These are phyloP conservation scores for Aphodius sticticus DNA, from an alignment of 2,888 invertebrate species.

Conservation along the genomic window DNA sequence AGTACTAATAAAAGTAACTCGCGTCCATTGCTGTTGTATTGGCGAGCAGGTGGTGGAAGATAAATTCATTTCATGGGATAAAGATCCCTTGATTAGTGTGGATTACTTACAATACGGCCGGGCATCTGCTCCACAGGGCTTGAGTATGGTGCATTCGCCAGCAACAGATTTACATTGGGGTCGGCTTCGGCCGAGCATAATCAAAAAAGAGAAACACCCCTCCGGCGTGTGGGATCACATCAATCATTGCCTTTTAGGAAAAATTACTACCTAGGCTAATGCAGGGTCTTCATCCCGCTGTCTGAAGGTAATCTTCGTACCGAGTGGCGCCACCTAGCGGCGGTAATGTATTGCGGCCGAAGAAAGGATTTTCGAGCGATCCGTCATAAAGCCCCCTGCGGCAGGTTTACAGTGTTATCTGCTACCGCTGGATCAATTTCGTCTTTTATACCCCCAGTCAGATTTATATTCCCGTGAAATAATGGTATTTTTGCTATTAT, in stretches of 20 bases:
- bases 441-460: not conserved
- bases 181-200: conserved; percentile 35
- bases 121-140: conserved; percentile 41
- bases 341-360: conserved; percentile 43
- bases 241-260: conserved; percentile 47
- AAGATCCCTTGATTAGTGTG: conserved; percentile 44
- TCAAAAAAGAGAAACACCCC: conserved; percentile 47
- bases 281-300: conserved; percentile 43
- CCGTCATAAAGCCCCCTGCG: conserved; percentile 42
- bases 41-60: conserved; percentile 40
- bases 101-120: conserved; percentile 41
- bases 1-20: no score
- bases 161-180: conserved; percentile 36
- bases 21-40: not conserved
- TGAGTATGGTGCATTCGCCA: conserved; percentile 33
- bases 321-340: conserved; percentile 45
- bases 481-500: not conserved
- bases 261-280: conserved; percentile 46
- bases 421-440: not conserved
- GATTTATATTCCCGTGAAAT: not conserved
- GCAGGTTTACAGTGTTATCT: conserved; percentile 18
- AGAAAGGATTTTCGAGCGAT: conserved; percentile 47
- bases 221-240: conserved; percentile 42
- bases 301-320: conserved; percentile 44
- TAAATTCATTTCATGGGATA: conserved; percentile 44